A percentile compares a stretch with the other conserved stretches of the same genome.
Conservation (phyloP, 2,888 invertebrate species). For the Liodrosophila aerea region DNA sequence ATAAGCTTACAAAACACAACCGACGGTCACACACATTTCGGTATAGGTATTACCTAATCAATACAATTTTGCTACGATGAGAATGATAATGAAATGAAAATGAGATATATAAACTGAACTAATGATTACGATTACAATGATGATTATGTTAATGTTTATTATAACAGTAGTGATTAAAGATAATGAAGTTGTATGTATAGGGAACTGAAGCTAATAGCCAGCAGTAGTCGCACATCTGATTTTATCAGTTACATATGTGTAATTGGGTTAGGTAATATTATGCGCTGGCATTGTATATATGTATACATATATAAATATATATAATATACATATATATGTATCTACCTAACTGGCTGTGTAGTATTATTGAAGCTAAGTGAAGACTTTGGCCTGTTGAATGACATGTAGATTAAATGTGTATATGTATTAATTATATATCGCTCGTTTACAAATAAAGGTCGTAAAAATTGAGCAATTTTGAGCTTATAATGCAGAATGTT, state of each 20-base stretch:
- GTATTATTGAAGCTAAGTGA: constrained; percentile 57
- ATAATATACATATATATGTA: constrained; percentile 25
- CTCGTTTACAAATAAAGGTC: too few relatives aligned
- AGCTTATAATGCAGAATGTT: too few relatives aligned
- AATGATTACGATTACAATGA: constrained; percentile 11
- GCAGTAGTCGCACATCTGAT: constrained; percentile 10
- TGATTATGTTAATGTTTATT: constrained; percentile 6
- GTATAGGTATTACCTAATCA: constrained; percentile 35
- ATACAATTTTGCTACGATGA: constrained; percentile 47
- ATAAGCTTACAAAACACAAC: not conserved
- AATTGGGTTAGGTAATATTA: constrained; percentile 29
- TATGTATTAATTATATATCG: too few relatives aligned
- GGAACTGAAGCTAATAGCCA: constrained; percentile 10
- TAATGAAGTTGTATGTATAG: constrained; percentile 47
- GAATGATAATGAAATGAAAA: constrained; percentile 14
- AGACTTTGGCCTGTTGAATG: constrained; percentile 50
- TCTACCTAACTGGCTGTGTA: constrained; percentile 58
- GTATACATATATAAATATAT: constrained; percentile 10
- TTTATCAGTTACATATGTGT: constrained; percentile 26
- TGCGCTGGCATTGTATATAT: constrained; percentile 25
- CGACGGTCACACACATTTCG: constrained; percentile 30
- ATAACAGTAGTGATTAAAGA: not conserved
- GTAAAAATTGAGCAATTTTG: too few relatives aligned
- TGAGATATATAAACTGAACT: constrained; percentile 10
- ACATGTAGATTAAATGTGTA: constrained; percentile 28